These are phyloP conservation scores for Echinarachnius parma DNA, from an alignment of 53 echinoderm and acorn worm genomes.

Conservation along the genomic window DNA sequence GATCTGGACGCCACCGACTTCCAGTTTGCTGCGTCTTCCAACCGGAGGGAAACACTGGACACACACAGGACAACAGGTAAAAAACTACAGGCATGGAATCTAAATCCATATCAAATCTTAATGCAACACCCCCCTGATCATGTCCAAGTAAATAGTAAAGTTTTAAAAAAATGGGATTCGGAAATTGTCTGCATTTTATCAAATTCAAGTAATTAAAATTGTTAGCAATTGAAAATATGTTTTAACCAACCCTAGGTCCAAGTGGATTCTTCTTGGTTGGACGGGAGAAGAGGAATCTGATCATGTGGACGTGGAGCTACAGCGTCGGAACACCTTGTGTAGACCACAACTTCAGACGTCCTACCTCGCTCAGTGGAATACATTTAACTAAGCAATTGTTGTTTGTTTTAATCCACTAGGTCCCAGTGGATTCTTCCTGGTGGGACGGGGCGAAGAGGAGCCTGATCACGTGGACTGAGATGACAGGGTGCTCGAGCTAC, in stretches of 20 bases:
- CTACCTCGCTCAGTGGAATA: slow-evolving; percentile 84
- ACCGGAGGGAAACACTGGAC: slow-evolving; percentile 44
- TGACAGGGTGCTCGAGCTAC: slow-evolving; percentile 73
- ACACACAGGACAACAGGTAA: slow-evolving; percentile 59
- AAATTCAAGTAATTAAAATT: too few relatives aligned
- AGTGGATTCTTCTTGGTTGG: background rate
- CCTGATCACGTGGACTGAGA: slow-evolving; percentile 82
- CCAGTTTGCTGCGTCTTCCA: slow-evolving; percentile 32
- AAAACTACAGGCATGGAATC: background rate
- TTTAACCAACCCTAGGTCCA: background rate
- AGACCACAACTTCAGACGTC: slow-evolving; percentile 79
- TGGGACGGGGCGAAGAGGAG: slow-evolving; percentile 76
- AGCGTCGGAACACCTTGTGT: slow-evolving; percentile 89
- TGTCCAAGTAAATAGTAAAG: too few relatives aligned
- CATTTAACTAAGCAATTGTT: too few relatives aligned
- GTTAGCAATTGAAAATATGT: too few relatives aligned
- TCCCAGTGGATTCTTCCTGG: slow-evolving; percentile 53
- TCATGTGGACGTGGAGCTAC: slow-evolving; percentile 68
- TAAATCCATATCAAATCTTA: too few relatives aligned
- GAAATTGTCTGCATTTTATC: background rate
- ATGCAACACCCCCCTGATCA: too few relatives aligned
- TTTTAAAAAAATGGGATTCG: too few relatives aligned
- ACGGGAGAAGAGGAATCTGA: slow-evolving; percentile 69
- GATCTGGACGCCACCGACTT: slow-evolving; percentile 61
- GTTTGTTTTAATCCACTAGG: slow-evolving; percentile 1